phyloP scores from a whole-genome alignment of 2,113 vertebrate genomes.

The Oxygymnocypris stewartii region DNA sequence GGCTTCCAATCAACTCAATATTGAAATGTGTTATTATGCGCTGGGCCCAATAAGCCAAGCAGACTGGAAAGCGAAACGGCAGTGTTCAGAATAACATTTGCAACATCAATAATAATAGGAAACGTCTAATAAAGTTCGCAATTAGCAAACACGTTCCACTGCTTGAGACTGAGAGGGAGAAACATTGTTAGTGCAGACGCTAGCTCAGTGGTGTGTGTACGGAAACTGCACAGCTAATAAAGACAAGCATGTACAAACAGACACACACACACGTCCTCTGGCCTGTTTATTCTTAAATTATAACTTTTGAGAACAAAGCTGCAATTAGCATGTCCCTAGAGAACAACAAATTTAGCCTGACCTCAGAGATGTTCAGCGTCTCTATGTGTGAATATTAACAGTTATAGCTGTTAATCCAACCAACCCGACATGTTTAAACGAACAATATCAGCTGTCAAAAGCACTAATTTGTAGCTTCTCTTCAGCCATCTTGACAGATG shows the following conservation, averaged over 20 bases:
- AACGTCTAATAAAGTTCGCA: constrained; percentile 81
- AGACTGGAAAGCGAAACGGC: constrained; percentile 75
- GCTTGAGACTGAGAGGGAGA: constrained; percentile 67
- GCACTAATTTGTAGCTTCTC: constrained; percentile 4
- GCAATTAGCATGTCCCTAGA: constrained; percentile 40
- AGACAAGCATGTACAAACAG: constrained; percentile 48
- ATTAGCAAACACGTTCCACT: constrained; percentile 77
- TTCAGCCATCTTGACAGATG: background rate
- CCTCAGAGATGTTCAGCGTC: background rate
- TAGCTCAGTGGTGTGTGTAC: constrained; percentile 62
- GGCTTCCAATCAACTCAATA: constrained; percentile 68
- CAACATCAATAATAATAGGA: constrained; percentile 70
- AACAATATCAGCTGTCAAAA: constrained; percentile 5
- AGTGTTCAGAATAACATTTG: constrained; percentile 63
- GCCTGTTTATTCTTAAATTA: constrained; percentile 52
- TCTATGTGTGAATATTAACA: background rate
- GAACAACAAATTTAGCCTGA: constrained; percentile 25
- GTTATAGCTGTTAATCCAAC: constrained; percentile 33
- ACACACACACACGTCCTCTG: constrained; percentile 14
- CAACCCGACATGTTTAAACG: background rate
- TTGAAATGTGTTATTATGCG: constrained; percentile 74
- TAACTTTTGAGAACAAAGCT: constrained; percentile 48
- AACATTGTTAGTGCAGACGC: constrained; percentile 58
- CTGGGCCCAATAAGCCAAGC: constrained; percentile 70
- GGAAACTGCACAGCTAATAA: constrained; percentile 66